Evolutionary conservation across 2,797 vertebrate species (phyloP).

Genomic region (Thalassophryne amazonica): DNA sequence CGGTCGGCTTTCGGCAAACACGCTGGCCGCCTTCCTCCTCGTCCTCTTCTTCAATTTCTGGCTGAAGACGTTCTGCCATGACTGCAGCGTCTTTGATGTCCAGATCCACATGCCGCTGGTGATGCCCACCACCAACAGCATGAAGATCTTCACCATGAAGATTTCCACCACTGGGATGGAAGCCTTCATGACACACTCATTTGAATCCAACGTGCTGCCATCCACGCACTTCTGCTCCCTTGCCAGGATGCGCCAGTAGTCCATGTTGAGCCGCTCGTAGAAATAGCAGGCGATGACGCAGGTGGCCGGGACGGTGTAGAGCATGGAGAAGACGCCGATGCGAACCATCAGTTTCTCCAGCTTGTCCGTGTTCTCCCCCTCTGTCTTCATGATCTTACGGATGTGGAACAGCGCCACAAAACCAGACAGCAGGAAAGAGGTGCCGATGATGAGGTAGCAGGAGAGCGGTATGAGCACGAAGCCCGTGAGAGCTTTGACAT

Average conservation of each 20-base stretch:
- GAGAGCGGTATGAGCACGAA: constrained; percentile 94
- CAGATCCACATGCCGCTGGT: constrained; percentile 99
- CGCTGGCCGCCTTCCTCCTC: constrained; percentile 89
- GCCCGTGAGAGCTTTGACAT: constrained; percentile 90
- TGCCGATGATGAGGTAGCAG: constrained; percentile 93
- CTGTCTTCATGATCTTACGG: constrained; percentile 94
- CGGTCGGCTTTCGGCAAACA: constrained; percentile 84
- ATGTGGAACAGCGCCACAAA: constrained; percentile 98
- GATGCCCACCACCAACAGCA: constrained; percentile 96
- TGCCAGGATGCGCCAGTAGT: constrained; percentile 88
- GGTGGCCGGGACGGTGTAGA: constrained; percentile 95
- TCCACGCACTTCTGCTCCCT: constrained; percentile 81
- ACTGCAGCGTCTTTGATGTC: constrained; percentile 97
- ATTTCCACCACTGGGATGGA: constrained; percentile 95
- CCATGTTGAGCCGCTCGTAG: constrained; percentile 96
- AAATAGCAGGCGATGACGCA: constrained; percentile 98
- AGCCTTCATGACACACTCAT: constrained; percentile 87
- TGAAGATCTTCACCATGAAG: constrained; percentile 98
- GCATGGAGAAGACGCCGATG: constrained; percentile 94
- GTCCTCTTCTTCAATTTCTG: constrained; percentile 87
- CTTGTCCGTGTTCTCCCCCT: constrained; percentile 96
- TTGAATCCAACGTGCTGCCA: constrained; percentile 64
- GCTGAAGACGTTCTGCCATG: constrained; percentile 95
- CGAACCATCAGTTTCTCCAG: constrained; percentile 96
- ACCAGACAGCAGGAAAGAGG: constrained; percentile 93